A percentile compares a stretch with the other conserved stretches of the same genome.
phyloP scores from a whole-genome alignment of 2,888 invertebrate genomes.

The Ceramica pisi region DNA sequence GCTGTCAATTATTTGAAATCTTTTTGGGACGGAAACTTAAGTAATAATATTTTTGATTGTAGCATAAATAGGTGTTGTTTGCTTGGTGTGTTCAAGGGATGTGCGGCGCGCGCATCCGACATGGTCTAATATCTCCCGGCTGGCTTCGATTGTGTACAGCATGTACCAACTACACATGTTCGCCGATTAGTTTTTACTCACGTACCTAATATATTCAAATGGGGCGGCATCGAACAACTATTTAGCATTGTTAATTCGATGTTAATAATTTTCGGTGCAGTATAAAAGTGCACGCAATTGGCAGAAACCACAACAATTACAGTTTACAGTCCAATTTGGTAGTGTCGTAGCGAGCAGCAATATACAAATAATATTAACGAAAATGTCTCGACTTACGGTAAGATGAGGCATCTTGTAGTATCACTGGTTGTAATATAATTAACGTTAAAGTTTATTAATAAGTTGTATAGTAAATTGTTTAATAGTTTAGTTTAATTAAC shows the following conservation, averaged over 20 bases:
- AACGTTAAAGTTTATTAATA: neutral
- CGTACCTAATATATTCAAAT: slow-evolving; percentile 87
- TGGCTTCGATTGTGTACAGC: slow-evolving; percentile 60
- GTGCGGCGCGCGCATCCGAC: slow-evolving; percentile 63
- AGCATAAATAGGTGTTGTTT: slow-evolving; percentile 11
- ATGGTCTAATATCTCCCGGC: slow-evolving; percentile 68
- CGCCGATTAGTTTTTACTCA: slow-evolving; percentile 73
- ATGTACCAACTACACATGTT: slow-evolving; percentile 62
- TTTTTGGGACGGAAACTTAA: neutral
- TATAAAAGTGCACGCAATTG: slow-evolving; percentile 86
- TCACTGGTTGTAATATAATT: neutral
- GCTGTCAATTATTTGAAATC: neutral
- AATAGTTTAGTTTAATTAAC: neutral
- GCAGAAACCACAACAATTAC: slow-evolving; percentile 79
- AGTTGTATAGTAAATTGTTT: neutral
- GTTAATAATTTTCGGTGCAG: slow-evolving; percentile 86
- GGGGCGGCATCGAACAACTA: slow-evolving; percentile 79
- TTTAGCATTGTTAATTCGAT: slow-evolving; percentile 88
- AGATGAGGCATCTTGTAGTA: slow-evolving; percentile 58
- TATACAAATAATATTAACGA: slow-evolving; percentile 57
- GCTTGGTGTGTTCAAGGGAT: slow-evolving; percentile 37
- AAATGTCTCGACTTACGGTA: slow-evolving; percentile 88
- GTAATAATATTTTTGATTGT: neutral
- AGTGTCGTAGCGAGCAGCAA: slow-evolving; percentile 73
- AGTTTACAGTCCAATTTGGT: slow-evolving; percentile 77